Evolutionary conservation across 2,888 invertebrate genomes (phyloP), one percentile per base, ranked within the genome.

Genomic region (Ectropis crepuscularia): DNA sequence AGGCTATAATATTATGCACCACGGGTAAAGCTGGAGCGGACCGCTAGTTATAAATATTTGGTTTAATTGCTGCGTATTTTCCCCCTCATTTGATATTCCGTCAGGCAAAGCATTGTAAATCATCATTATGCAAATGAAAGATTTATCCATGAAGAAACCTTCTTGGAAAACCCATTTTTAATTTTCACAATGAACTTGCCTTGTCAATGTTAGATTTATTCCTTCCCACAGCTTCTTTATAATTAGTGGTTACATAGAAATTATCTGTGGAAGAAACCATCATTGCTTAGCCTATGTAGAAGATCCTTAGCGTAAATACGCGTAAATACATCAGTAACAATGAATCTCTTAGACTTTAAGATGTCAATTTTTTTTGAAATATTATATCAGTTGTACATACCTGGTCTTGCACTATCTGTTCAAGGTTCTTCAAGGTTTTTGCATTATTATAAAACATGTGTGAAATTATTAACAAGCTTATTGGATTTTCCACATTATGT

Each of bases 161-260:
- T 57, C 49, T 66, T 47, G 81, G 82, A 80, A 86, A 86, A 83
- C 73, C 80, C 83, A 73, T 74, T 75, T 76, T 72, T 60, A 72
- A 73, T 73, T 74, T 72, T 70, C 71, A 84, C 80, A 85, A 87
- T 83, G 77, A 74, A 71, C 70, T 67, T 76, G 72, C 81, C 83
- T 83, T 89, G 88, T 87, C 86, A 81, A 72, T 76, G 67, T 61
- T 69, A 85, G 88, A 88, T 89, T 88, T 88, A 88, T 89, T 80
- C 55, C 75, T 88, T 89, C 89, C 83, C 89, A 90, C 85, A 84
- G 73, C 61, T 71, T 59, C 65, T 69, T 49, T 49, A 41, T 59
- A 12, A 62, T 58, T 68, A 62, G 41, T 64, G 12, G 39, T 54
- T 63, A 54, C 50, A 9, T 12, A 43, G 59, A 63, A 57, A 16